Evolutionary conservation across 2,797 vertebrate species (phyloP), one percentile per base, ranked within the genome.

Genomic region (Myotis findleyi): DNA sequence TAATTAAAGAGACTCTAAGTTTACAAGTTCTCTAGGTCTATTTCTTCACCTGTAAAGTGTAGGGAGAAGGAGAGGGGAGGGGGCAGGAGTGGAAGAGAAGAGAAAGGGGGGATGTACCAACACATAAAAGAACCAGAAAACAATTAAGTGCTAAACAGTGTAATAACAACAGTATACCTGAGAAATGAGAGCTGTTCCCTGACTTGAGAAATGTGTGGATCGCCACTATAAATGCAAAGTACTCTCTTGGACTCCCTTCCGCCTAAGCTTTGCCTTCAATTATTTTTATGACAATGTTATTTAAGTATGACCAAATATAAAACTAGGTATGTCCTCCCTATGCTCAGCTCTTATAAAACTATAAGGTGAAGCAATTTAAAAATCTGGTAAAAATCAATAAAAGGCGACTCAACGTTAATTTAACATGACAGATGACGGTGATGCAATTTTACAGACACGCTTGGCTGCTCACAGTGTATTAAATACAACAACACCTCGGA

Each of bases 241-340:
- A 13, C 9, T 41, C 18, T 71, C 23, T 49, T 72, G 14, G 6
- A 16, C 6, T 7, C 38, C 66, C 30, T 66, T 82, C 68, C 14
- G 23, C 76, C 36, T 81, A 36, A 55, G 55, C 55, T 85, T 20
- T 53, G 36, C 55, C 17, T 82, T 72, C 41, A 25, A 88, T 75
- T 86, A 86, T 77, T 81, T 51, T 66, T 82, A 90, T 81, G 77
- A 55, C 11, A 76, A 72, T 17, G 14, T 16, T 69, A 49, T 36
- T 55, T 89, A 95, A 95, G 59, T 20, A 72, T 57, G 21, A 55
- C 86, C 41, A 68, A 91, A 91, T 33, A 72, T 69, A 91, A 75
- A 41, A 41, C 2, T 49, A 81, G 44, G 38, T 68, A 55, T 30
- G 36, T 36, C 59, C 20, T 68, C 36, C 53, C 30, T 86, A 3